Base-by-base conservation (phyloP, 1,140 invertebrate species). In the Anoplophora glabripennis region DNA sequence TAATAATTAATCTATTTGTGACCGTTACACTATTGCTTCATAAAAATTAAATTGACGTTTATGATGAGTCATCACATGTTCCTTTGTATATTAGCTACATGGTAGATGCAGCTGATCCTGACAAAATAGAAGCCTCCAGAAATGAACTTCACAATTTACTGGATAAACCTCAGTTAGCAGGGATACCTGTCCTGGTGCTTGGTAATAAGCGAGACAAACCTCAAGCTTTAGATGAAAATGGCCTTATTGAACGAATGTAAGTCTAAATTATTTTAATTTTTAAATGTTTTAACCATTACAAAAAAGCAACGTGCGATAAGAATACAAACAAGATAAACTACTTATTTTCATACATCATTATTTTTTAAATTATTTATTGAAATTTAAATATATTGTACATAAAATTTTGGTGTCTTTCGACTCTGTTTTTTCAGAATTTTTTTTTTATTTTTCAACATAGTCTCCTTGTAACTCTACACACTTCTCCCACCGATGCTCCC, bases 191-290 rank as follows among this genome's bases (percentile, higher is more conserved):
- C 21, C 82, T 99, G 68, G 97, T 99, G 57, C 81, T 99, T 58
- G 98, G 98, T 45, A 99, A 99, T 79, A 99, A 99, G 79, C 85
- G 95, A 72, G 98, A 99, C 82, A 83, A 99, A 74, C 92, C 94
- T 41, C 89, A 92, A 76, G 94, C 97, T 37, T 82, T 99, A 44
- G 96, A 99, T 83, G 97, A 99, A 81, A 94, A 96, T 77, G 94
- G 96, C 62, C 87, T 99, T 56, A 99, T 99, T 80, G 96, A 99
- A 79, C 84, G 93, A 84, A 98, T 99, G 97, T 98, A 80, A 85
- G 89, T n/a, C n/a, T 82, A 44, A n/a, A 41, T 11, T 14, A 12
- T n/a, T n/a, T n/a, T n/a, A 28, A 3, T 28, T 28, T 28, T 2
- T 12, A n/a, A 63, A 49, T 68, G 41, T 3, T 28, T 28, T 28